A percentile compares a stretch with the other conserved stretches of the same genome.
phyloP scores from a whole-genome alignment of 2,113 vertebrate genomes.

The Gopherus evgoodei region DNA sequence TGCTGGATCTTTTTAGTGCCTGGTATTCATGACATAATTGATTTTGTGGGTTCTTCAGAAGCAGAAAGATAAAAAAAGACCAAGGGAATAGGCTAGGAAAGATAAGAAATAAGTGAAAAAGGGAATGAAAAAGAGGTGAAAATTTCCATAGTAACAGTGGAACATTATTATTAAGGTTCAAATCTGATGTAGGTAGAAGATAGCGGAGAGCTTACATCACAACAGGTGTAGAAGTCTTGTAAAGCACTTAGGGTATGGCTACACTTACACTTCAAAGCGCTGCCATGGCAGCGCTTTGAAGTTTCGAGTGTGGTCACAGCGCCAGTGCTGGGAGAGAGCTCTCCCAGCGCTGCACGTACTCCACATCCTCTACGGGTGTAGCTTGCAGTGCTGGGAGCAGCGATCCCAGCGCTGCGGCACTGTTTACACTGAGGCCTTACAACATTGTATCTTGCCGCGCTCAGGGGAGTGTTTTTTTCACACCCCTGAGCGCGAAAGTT shows the following conservation, averaged over 20 bases:
- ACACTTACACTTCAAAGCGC: no score
- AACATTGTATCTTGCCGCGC: no score
- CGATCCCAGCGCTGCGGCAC: no score
- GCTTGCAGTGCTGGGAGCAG: no score
- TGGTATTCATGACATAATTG: neutral
- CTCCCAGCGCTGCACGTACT: no score
- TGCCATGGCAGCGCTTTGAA: no score
- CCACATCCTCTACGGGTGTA: no score
- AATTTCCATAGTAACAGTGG: neutral
- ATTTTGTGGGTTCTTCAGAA: slow-evolving; percentile 20
- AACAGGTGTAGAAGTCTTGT: neutral
- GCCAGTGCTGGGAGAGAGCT: no score
- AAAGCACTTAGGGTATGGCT: neutral
- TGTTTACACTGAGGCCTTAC: no score
- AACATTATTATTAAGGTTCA: neutral
- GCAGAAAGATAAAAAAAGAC: neutral
- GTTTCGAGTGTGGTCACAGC: no score
- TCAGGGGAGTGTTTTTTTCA: no score
- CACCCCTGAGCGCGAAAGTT: no score
- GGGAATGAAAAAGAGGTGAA: neutral
- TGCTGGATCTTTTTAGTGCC: neutral
- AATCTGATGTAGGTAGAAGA: neutral
- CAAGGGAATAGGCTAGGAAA: neutral
- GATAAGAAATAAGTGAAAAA: neutral
- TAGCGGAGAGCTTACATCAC: neutral